A percentile compares a stretch with the other conserved stretches of the same genome.
Evolutionary conservation across 2,797 vertebrate genomes (phyloP).

Genomic region (Sebastes cheni): DNA sequence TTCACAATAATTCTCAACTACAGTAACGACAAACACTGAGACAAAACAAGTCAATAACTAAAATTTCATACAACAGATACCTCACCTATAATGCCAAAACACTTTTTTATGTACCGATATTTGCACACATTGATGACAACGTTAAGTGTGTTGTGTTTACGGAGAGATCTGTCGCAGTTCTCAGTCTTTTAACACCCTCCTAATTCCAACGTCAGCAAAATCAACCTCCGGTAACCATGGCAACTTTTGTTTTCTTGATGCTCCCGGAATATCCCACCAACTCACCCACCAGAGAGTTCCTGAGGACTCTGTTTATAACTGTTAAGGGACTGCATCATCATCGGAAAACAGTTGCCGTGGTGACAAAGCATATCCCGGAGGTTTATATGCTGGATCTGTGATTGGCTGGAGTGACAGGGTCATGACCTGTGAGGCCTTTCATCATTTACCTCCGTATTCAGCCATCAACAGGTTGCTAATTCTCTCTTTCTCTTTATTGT

Average conservation of each 20-base stretch:
- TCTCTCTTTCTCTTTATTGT: background rate
- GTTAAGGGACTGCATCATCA: conserved; percentile 20
- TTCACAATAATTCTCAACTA: background rate
- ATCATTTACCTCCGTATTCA: background rate
- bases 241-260: conserved; percentile 50
- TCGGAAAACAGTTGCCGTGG: conserved; percentile 21
- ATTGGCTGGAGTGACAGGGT: conserved; percentile 8
- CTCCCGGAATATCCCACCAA: conserved; percentile 33
- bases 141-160: background rate
- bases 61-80: no score
- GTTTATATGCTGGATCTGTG: background rate
- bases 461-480: background rate
- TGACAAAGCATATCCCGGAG: conserved; percentile 16
- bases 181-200: background rate
- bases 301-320: conserved; percentile 9
- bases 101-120: background rate
- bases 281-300: conserved; percentile 18
- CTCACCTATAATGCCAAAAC: background rate
- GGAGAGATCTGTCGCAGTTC: background rate
- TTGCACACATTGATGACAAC: background rate
- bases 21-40: background rate
- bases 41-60: background rate
- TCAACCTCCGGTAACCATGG: conserved; percentile 31
- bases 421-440: background rate
- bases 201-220: conserved; percentile 9